Base-by-base conservation (phyloP, 2,113 vertebrate species). In the Microtus montanus region DNA sequence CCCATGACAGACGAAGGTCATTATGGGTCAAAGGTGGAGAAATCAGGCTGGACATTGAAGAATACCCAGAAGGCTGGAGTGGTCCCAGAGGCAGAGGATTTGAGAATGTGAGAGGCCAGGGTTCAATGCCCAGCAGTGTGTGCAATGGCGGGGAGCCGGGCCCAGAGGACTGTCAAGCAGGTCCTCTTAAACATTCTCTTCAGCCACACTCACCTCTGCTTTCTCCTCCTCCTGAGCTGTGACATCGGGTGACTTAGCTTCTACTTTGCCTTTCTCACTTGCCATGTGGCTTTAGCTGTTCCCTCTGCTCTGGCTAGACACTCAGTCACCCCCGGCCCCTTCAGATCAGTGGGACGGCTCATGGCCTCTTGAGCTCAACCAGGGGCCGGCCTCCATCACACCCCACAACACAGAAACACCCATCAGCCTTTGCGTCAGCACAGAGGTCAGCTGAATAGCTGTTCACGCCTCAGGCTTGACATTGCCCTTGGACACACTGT, bases 121-220 rank as follows among this genome's bases (percentile, higher is more conserved):
- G 24, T 26, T 26, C 35, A 15, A 58, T 20, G 19, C 58, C 58
- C 58, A 58, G 58, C 19, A 58, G 58, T 58, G 19, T 58, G 19
- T 58, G 58, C 19, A 0, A 2, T 58, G 58, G 33, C 1, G 2
- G 2, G 19, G 20, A 5, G 35, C 1, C 1, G 19, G 47, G 33
- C 13, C 28, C 58, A 30, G 20, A 77, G 20, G 14, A 14, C 4
- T 28, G 47, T n/a, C 61, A 2, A 14, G 41, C 58, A 64, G 58
- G 19, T 58, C 58, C 26, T 13, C 52, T 17, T 30, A 15, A 12
- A 30, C 7, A 2, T 10, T 30, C 41, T 52, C 68, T 17, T n/a
- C n/a, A 2, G 13, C 22, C 26, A 15, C 2, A 5, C 15, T 28
- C 49, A 58, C 17, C 38, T 13, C 19, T 58, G 19, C 24, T 38